phyloP scores from a whole-genome alignment of 2,113 vertebrate genomes.

The Maccullochella peelii region DNA sequence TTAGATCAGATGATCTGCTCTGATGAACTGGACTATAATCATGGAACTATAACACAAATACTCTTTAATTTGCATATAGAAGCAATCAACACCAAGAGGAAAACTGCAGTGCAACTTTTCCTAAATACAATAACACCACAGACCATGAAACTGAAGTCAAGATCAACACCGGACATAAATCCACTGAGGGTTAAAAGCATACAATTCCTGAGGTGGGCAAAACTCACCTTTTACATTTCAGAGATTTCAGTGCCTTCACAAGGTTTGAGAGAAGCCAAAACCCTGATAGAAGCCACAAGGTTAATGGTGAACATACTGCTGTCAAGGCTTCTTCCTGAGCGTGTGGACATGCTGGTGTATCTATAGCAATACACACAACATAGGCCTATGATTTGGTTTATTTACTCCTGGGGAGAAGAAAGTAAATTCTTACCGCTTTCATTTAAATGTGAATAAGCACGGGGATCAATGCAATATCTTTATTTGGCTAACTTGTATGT shows the following conservation, averaged over 20 bases:
- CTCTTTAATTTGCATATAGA: not conserved
- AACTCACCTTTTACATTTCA: not conserved
- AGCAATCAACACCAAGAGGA: too few relatives aligned
- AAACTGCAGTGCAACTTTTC: not conserved
- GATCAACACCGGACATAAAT: not conserved
- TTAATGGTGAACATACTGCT: not conserved
- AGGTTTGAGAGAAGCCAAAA: not conserved
- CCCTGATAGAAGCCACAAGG: not conserved
- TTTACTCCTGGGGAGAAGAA: not conserved
- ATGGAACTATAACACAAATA: not conserved
- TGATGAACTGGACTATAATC: not conserved
- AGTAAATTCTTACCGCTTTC: not conserved
- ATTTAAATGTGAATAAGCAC: not conserved
- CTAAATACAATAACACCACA: not conserved
- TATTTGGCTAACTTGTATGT: not conserved
- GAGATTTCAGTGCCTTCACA: not conserved
- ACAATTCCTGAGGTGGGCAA: not conserved
- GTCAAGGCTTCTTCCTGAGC: not conserved
- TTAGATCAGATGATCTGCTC: slow-evolving; percentile 9
- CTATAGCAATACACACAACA: not conserved
- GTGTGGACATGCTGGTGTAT: not conserved
- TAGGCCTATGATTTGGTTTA: not conserved
- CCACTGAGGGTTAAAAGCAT: not conserved
- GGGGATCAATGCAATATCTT: not conserved
- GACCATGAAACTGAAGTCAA: not conserved